Conservation (phyloP, 2,888 invertebrate species). For the Vesta saturnalis region DNA sequence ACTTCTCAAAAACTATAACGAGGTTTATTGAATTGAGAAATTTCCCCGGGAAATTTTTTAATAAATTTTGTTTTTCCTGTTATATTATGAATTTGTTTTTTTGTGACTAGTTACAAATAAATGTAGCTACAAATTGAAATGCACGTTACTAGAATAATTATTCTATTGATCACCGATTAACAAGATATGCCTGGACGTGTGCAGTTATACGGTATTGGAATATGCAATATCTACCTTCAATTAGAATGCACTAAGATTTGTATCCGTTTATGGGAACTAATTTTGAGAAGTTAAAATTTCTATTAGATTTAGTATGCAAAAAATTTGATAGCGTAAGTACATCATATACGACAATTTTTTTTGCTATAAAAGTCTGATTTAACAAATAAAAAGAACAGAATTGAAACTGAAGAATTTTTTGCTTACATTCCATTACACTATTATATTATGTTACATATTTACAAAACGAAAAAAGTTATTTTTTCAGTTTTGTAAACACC, state of each 20-base stretch:
- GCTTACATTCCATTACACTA: too few relatives aligned
- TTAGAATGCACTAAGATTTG: background rate
- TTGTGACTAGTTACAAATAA: background rate
- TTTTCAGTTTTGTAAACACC: too few relatives aligned
- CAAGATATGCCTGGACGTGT: conserved; percentile 7
- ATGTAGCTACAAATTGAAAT: background rate
- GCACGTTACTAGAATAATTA: background rate
- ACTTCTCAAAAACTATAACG: background rate
- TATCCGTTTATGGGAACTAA: too few relatives aligned
- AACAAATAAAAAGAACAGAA: too few relatives aligned
- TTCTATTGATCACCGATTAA: conserved; percentile 10
- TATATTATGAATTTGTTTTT: background rate
- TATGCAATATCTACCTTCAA: background rate
- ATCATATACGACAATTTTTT: too few relatives aligned
- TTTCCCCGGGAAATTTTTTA: background rate
- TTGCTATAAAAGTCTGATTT: too few relatives aligned
- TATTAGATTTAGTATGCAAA: background rate
- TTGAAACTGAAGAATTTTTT: too few relatives aligned
- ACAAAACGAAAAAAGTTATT: too few relatives aligned
- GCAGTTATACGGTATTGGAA: conserved; percentile 7
- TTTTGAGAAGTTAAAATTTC: conserved; percentile 9
- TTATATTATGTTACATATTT: too few relatives aligned
- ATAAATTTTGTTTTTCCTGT: background rate
- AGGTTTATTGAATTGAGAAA: too few relatives aligned
- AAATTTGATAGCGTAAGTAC: conserved; percentile 1